Evolutionary conservation across 2,113 vertebrate genomes (phyloP).

Genomic region (Cryptomyrus ogoouensis): DNA sequence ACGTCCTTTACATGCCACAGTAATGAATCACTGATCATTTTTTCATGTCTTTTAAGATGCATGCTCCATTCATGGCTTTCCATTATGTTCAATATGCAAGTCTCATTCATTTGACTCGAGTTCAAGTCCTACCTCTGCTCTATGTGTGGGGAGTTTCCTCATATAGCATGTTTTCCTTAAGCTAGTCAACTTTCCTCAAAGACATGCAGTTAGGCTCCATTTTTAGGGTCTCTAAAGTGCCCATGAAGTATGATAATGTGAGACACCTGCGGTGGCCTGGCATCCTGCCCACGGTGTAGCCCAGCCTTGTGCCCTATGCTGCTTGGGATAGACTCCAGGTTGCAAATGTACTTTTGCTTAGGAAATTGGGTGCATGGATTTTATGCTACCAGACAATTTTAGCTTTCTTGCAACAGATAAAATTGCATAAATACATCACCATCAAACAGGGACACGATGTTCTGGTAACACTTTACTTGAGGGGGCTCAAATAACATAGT

Average conservation of each 20-base stretch:
- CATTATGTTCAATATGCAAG: neutral
- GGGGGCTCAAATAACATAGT: neutral
- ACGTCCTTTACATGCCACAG: neutral
- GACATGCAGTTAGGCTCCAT: neutral
- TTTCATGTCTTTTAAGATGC: no score
- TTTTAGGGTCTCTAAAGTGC: neutral
- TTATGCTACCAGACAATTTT: neutral
- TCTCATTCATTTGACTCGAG: no score
- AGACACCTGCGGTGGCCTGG: neutral
- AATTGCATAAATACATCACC: neutral
- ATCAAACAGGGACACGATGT: neutral
- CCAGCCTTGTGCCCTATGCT: neutral
- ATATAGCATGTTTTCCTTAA: neutral
- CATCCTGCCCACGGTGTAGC: neutral
- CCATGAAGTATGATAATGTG: neutral
- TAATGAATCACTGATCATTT: no score
- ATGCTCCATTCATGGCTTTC: no score
- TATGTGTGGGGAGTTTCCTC: neutral
- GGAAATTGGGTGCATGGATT: neutral
- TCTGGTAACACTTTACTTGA: neutral
- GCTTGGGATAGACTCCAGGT: neutral
- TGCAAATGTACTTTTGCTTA: neutral
- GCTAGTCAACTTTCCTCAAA: neutral
- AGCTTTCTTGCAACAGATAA: neutral
- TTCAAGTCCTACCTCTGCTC: neutral